Evolutionary conservation across 2,797 vertebrate genomes (phyloP).

Genomic region (Brachyrhaphis roseni): DNA sequence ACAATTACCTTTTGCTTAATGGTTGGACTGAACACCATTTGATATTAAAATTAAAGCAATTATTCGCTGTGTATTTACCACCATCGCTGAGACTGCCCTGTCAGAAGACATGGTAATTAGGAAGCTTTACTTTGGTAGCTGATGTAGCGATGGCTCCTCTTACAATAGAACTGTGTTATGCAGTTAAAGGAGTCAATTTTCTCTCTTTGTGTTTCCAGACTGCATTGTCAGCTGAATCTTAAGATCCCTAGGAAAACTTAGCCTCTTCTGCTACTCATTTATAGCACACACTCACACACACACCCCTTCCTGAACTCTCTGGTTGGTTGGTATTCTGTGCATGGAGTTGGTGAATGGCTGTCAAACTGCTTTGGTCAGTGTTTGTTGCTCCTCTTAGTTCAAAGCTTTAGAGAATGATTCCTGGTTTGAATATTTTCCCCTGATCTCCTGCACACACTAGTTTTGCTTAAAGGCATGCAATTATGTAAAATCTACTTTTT

Average conservation of each 20-base stretch:
- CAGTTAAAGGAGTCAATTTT: slow-evolving; percentile 54
- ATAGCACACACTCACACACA: slow-evolving; percentile 14
- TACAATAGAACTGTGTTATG: slow-evolving; percentile 48
- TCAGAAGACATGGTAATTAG: slow-evolving; percentile 54
- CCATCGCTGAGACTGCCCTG: slow-evolving; percentile 36
- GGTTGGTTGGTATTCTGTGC: slow-evolving; percentile 44
- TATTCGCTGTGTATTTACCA: slow-evolving; percentile 52
- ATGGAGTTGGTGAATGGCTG: slow-evolving; percentile 44
- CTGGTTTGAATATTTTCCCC: neutral
- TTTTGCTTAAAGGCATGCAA: neutral
- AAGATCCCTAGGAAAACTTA: slow-evolving; percentile 60
- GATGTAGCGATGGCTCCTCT: slow-evolving; percentile 57
- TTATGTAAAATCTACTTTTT: no score
- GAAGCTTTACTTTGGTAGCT: slow-evolving; percentile 45
- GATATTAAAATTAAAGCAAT: slow-evolving; percentile 56
- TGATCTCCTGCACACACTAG: neutral
- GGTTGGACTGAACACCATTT: slow-evolving; percentile 42
- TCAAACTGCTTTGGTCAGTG: slow-evolving; percentile 26
- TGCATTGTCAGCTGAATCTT: slow-evolving; percentile 61
- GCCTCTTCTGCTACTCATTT: slow-evolving; percentile 21
- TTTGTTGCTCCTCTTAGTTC: slow-evolving; percentile 25
- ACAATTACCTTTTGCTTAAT: slow-evolving; percentile 41
- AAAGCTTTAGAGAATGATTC: slow-evolving; percentile 26
- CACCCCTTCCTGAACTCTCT: slow-evolving; percentile 10
- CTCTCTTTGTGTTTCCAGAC: slow-evolving; percentile 49